Evolutionary conservation across 2,797 vertebrate genomes (phyloP), one percentile per base, ranked within the genome.

Genomic region (Phaenicophaeus curvirostris): DNA sequence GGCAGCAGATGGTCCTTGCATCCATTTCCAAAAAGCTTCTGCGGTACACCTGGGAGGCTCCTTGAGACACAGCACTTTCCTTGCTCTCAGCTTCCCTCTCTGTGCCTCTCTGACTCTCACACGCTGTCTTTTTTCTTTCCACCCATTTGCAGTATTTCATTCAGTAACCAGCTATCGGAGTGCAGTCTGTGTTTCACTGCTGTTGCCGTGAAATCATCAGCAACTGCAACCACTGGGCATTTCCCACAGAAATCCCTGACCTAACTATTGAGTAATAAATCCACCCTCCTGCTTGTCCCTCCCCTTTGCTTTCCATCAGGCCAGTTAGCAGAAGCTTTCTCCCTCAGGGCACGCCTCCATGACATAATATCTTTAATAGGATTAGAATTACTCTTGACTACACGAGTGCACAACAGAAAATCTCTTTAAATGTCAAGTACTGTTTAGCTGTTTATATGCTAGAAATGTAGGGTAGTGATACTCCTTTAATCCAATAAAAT

Each of bases 171-270:
- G 98, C 96, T 48, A 93, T 87, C 48, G 41, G 96, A 95, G 95
- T 79, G 12, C 96, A 89, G 96, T 96, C 97, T 59, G 94, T 95
- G 95, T 96, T 95, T 96, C 98, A 92, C 96, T 87, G 95, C 98
- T 94, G 97, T 94, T 97, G 97, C 98, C 95, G 97, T 95, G 97
- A 98, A 98, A 98, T 98, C 97, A 98, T 98, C 98, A 89, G 98
- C 98, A 98, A 98, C 98, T 97, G 98, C 98, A 97, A 98, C 98
- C 98, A 96, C 98, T 96, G 97, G 98, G 98, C 98, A 98, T 98
- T 98, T 96, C 98, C 98, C 97, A 94, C 96, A 91, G 97, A 97
- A 98, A 97, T 96, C 97, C 97, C 98, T 98, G 96, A 98, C 97
- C 97, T 96, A 97, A 97, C 98, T 98, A 95, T 78, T 58, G 87